Base-by-base conservation (phyloP, 2,797 vertebrate species). In the Oceanodroma leucorhoa region DNA sequence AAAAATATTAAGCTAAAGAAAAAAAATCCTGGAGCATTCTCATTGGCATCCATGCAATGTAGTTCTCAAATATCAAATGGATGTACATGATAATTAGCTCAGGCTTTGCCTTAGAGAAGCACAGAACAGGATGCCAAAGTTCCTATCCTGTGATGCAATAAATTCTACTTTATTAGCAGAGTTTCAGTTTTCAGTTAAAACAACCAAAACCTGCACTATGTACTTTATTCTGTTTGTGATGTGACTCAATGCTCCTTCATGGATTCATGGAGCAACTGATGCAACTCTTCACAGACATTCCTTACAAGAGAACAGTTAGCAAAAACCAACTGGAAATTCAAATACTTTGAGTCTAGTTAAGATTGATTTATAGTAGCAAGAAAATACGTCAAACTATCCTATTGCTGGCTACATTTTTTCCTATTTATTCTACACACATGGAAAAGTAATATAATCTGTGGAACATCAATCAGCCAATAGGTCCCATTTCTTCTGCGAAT, bases 51-150 rank as follows among this genome's bases (percentile, higher is more conserved):
- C 36, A 53, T 62, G 48, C 40, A 55, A 9, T 43, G 73, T 51
- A 22, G 61, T 93, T 92, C 93, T 97, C 72, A 94, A 82, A 90
- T 95, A 90, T 86, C 91, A 94, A 78, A 86, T 83, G 40, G 34
- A 78, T 58, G 65, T 58, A 88, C 40, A 91, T 64, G 73, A 95
- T 70, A 94, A 95, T 94, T 88, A 94, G 66, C 58, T 93, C 41
- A 87, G 77, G 48, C 73, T 95, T 80, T 94, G 83, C 87, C 83
- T 70, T 73, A 79, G 51, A 91, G 61, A 62, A 90, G 54, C 32
- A 53, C 24, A 22, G 76, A 79, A 14, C 43, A 85, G 48, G 41
- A 90, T 93, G 85, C 83, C 83, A 70, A 82, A 88, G 71, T 94
- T 96, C 80, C 73, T 91, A 80, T 82, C 70, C 55, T 87, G 8